Conservation (phyloP, 2,888 invertebrate genomes). For the Blastobasis lacticolella region DNA sequence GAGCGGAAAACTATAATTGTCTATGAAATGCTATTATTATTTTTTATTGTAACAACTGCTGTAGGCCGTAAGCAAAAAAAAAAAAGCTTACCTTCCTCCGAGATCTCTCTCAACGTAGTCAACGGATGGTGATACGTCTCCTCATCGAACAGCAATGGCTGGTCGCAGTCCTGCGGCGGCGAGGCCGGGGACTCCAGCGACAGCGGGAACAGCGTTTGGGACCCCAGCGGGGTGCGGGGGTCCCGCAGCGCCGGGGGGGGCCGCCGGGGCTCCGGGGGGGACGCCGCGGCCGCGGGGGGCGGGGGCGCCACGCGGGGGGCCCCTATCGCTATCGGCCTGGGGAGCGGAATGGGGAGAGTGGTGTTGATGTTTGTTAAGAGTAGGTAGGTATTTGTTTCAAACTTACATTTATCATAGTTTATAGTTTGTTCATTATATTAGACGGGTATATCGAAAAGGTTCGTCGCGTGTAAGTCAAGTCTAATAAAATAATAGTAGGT, state of each 20-base stretch:
- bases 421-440: no score
- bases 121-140: conserved; percentile 33
- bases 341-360: not conserved
- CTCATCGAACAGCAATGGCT: conserved; percentile 23
- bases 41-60: no score
- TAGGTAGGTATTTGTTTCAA: no score
- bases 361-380: no score
- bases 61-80: no score
- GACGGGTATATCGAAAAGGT: no score
- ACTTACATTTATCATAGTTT: no score
- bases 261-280: conserved; percentile 13
- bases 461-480: no score
- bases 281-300: conserved; percentile 6
- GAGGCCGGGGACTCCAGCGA: conserved; percentile 80
- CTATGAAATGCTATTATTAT: no score
- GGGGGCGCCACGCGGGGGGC: conserved; percentile 3
- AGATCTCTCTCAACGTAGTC: conserved; percentile 49
- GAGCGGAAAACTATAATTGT: no score
- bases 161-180: conserved; percentile 61
- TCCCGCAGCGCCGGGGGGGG: conserved; percentile 63
- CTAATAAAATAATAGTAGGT: no score
- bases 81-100: conserved; percentile 31
- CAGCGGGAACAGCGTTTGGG: conserved; percentile 79
- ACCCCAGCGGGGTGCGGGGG: conserved; percentile 76
- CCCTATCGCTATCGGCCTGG: conserved; percentile 6